phyloP scores from a whole-genome alignment of 2,113 vertebrate genomes.

The Zonotrichia leucophrys region DNA sequence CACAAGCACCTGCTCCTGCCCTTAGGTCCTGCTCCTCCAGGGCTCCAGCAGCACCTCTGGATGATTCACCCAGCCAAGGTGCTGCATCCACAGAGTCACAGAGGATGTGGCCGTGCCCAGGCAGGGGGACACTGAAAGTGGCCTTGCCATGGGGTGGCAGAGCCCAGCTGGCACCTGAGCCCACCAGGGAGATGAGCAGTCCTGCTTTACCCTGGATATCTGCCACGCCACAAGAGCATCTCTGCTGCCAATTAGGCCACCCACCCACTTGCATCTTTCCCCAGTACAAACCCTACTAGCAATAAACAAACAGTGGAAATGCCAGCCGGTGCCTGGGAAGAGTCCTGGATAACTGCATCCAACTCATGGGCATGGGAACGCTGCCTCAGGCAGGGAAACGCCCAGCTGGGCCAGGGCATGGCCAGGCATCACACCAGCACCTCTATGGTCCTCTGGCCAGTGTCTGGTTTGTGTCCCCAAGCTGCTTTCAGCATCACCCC shows the following conservation, averaged over 20 bases:
- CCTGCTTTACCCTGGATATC: slow-evolving; percentile 29
- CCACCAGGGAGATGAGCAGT: slow-evolving; percentile 22
- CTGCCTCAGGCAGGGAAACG: background rate
- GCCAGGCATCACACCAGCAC: background rate
- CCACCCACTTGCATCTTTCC: slow-evolving; percentile 57
- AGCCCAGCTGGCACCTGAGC: background rate
- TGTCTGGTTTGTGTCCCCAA: background rate
- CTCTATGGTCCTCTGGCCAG: background rate
- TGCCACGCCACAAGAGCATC: slow-evolving; percentile 38
- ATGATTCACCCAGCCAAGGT: fast-evolving
- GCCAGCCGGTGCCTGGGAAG: slow-evolving; percentile 35
- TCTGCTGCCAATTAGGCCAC: slow-evolving; percentile 62
- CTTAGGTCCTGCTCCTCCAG: fast-evolving
- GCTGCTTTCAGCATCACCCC: background rate
- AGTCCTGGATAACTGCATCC: background rate
- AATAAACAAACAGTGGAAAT: slow-evolving; percentile 57
- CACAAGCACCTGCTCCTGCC: background rate
- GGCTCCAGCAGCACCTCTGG: background rate
- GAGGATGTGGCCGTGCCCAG: fast-evolving
- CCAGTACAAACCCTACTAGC: slow-evolving; percentile 41
- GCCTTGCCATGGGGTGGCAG: background rate
- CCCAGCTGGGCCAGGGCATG: fast-evolving
- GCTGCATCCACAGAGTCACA: background rate
- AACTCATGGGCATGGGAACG: background rate
- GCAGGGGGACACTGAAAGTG: fast-evolving